Conservation (phyloP, 2,797 vertebrate genomes). For the Ibycter americanus region DNA sequence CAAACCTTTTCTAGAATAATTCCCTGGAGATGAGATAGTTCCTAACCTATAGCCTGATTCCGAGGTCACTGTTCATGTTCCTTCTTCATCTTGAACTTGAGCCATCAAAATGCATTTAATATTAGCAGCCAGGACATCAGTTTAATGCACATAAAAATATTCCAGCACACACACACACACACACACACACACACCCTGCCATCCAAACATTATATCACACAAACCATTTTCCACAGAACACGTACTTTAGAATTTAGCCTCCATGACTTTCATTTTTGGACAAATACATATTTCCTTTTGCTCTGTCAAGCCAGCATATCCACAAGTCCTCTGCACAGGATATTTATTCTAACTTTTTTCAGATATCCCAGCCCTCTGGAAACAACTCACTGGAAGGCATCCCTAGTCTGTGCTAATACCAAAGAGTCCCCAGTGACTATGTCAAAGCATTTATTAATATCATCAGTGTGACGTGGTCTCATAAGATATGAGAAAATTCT, state of each 20-base stretch:
- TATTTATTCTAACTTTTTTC: background rate
- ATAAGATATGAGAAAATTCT: background rate
- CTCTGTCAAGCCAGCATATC: background rate
- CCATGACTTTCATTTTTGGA: background rate
- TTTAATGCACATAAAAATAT: background rate
- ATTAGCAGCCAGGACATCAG: background rate
- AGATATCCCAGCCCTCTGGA: background rate
- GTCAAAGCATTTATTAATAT: background rate
- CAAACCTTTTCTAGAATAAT: background rate
- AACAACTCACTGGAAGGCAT: background rate
- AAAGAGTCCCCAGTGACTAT: background rate
- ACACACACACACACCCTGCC: no score
- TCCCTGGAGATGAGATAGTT: background rate
- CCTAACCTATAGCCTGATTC: background rate
- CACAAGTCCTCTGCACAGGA: background rate
- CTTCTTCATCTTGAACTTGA: background rate
- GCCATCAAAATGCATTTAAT: background rate
- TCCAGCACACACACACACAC: background rate
- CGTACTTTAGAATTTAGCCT: background rate
- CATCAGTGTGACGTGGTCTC: background rate
- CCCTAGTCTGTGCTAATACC: background rate
- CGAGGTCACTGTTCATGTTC: background rate
- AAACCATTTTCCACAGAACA: background rate
- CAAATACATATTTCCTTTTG: background rate
- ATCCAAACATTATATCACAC: background rate